Percentiles rank a stretch among this genome's conserved stretches.
Evolutionary conservation across 2,113 vertebrate genomes (phyloP).

Genomic region (Fukomys damarensis): DNA sequence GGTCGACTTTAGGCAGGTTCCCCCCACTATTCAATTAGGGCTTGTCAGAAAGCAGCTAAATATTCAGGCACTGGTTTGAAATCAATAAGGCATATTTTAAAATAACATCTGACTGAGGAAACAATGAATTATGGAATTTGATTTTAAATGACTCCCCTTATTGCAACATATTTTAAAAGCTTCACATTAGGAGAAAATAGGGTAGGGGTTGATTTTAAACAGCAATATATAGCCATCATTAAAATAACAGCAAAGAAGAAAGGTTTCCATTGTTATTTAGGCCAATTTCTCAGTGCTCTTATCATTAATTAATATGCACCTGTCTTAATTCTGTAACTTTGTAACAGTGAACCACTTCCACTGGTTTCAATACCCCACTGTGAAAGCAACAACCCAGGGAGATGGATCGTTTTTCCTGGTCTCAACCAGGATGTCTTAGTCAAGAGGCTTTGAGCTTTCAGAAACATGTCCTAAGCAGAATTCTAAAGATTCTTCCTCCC

Average conservation of each 20-base stretch:
- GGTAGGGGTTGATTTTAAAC: neutral
- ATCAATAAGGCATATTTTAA: neutral
- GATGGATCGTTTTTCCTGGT: neutral
- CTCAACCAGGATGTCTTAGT: neutral
- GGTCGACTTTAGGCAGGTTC: neutral
- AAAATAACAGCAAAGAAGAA: slow-evolving; percentile 18
- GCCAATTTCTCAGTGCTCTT: neutral
- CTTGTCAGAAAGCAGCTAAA: slow-evolving; percentile 7
- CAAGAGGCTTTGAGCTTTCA: neutral
- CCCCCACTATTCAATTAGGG: neutral
- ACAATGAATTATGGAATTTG: neutral
- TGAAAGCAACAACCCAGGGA: slow-evolving; percentile 3
- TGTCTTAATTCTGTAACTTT: neutral
- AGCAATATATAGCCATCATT: slow-evolving; percentile 10
- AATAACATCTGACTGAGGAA: neutral
- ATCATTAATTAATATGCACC: neutral
- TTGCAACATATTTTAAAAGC: neutral
- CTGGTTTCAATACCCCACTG: neutral
- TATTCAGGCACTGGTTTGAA: slow-evolving; percentile 5
- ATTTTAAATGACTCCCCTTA: neutral
- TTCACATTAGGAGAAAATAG: slow-evolving; percentile 11
- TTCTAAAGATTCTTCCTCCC: neutral
- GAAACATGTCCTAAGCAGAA: neutral
- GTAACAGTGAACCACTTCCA: neutral
- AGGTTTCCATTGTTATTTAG: neutral